Percentiles rank a stretch among this genome's conserved stretches.
Conservation (phyloP, 2,797 vertebrate species). For the Siniperca undulata region DNA sequence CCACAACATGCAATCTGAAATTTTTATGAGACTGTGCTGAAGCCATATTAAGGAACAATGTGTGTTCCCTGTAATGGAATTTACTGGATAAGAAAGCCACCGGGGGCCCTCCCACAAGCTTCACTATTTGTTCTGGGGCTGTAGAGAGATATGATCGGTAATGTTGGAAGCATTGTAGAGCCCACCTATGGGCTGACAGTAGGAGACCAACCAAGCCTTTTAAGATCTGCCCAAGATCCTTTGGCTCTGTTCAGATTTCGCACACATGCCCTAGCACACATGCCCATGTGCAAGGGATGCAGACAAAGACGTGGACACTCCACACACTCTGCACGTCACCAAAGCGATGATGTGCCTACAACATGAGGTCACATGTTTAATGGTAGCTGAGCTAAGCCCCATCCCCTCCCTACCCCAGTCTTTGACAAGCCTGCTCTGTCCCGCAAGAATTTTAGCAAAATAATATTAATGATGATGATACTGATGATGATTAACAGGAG, state of each 20-base stretch:
- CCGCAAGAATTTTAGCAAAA: conserved; percentile 41
- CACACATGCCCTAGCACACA: conserved; percentile 19
- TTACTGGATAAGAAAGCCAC: conserved; percentile 63
- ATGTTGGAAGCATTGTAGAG: conserved; percentile 49
- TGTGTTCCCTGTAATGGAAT: conserved; percentile 56
- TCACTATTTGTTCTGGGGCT: conserved; percentile 56
- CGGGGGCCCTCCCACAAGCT: conserved; percentile 54
- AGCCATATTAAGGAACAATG: conserved; percentile 52
- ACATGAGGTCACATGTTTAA: conserved; percentile 71
- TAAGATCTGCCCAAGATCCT: conserved; percentile 46
- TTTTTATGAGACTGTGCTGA: conserved; percentile 46
- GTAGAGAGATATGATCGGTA: conserved; percentile 53
- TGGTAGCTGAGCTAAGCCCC: conserved; percentile 47
- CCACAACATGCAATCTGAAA: conserved; percentile 42
- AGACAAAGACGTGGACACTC: conserved; percentile 18
- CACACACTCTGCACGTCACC: conserved; percentile 35
- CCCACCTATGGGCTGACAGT: conserved; percentile 64
- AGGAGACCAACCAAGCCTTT: conserved; percentile 50
- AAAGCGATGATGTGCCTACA: conserved; percentile 47
- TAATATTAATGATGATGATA: conserved; percentile 43
- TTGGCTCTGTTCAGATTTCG: conserved; percentile 34
- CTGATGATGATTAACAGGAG: conserved; percentile 59
- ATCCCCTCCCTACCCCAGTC: conserved; percentile 37
- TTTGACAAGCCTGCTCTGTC: conserved; percentile 39
- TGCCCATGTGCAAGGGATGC: conserved; percentile 35